phyloP scores from a whole-genome alignment of 2,797 vertebrate genomes.

The Eurystomus glaucurus region DNA sequence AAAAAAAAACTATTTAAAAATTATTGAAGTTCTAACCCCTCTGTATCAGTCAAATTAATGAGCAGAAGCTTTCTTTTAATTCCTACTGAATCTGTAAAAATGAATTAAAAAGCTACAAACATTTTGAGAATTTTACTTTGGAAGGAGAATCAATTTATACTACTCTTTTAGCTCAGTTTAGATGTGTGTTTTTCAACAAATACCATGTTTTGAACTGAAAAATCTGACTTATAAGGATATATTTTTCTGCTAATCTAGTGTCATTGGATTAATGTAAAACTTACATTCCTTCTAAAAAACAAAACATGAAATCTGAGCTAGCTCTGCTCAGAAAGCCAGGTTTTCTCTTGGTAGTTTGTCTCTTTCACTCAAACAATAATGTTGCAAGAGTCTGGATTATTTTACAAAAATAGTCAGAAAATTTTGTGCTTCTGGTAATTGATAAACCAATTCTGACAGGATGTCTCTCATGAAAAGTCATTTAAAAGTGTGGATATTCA shows the following conservation, averaged over 20 bases:
- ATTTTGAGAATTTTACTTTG: neutral
- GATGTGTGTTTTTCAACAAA: neutral
- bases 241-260: neutral
- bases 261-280: neutral
- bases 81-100: neutral
- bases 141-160: neutral
- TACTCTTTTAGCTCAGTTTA: neutral
- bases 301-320: neutral
- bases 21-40: neutral
- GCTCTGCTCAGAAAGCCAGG: neutral
- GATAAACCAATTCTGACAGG: rapidly evolving
- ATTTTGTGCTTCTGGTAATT: neutral
- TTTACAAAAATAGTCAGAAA: neutral
- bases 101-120: neutral
- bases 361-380: neutral
- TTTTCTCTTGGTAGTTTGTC: neutral
- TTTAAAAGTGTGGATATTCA: neutral
- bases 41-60: neutral
- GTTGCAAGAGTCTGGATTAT: neutral
- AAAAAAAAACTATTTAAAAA: neutral
- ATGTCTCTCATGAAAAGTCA: rapidly evolving
- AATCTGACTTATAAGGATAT: neutral
- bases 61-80: neutral
- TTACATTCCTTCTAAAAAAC: neutral
- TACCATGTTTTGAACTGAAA: neutral